Percentiles rank a stretch among this genome's conserved stretches.
These are phyloP conservation scores for Drosophila mimica DNA, from an alignment of 2,888 invertebrate genomes.

Conservation along the genomic window DNA sequence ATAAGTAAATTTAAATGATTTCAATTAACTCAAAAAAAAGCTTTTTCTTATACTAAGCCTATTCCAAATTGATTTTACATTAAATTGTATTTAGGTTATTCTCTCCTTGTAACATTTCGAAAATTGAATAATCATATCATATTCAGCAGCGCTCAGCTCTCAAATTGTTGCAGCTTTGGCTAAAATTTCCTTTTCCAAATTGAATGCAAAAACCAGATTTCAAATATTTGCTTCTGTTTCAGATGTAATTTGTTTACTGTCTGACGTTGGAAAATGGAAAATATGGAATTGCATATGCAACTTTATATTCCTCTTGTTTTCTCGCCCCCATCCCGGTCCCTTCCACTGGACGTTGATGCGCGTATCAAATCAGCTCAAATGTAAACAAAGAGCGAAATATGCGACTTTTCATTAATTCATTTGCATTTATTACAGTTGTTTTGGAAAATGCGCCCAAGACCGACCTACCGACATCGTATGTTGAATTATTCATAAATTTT, in stretches of 20 bases:
- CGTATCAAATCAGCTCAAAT: constrained; percentile 56
- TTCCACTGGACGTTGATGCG: constrained; percentile 62
- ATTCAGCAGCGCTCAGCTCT: neutral
- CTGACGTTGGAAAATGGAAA: constrained; percentile 12
- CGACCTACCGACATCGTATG: constrained; percentile 48
- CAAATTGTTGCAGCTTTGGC: neutral
- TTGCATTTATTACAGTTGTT: constrained; percentile 66
- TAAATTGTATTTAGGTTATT: neutral
- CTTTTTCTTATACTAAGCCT: neutral
- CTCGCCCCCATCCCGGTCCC: neutral
- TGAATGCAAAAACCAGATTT: constrained; percentile 8
- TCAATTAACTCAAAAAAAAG: neutral
- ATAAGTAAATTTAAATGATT: neutral
- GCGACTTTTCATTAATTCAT: constrained; percentile 72
- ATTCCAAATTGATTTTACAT: neutral
- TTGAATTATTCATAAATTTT: constrained; percentile 75
- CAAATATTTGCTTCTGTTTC: constrained; percentile 4
- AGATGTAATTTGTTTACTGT: constrained; percentile 4
- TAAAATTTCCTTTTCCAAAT: neutral
- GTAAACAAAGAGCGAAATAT: constrained; percentile 66
- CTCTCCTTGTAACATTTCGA: neutral
- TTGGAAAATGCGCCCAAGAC: constrained; percentile 43
- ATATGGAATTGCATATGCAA: constrained; percentile 23
- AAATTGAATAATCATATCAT: neutral
- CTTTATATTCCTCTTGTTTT: neutral